These are phyloP conservation scores for Epizoanthus ramosus DNA, from an alignment of 92 coral and sea anemone genomes.

Conservation along the genomic window DNA sequence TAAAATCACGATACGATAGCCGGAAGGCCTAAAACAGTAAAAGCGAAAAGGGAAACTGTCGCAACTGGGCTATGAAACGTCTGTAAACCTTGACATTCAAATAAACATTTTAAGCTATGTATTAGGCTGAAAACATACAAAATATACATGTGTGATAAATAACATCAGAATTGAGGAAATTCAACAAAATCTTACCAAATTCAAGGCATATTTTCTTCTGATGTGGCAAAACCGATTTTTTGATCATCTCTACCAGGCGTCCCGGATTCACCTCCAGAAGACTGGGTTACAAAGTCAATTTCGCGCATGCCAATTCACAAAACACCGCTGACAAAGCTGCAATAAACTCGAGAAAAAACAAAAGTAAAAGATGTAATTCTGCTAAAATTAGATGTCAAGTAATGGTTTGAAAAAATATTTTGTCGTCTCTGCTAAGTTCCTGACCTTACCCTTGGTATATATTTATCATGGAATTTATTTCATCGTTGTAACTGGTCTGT, in stretches of 20 bases:
- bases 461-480: constrained; percentile 58
- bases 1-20: too few species aligned
- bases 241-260: constrained; percentile 20
- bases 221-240: constrained; percentile 14
- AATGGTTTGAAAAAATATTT: constrained; percentile 39
- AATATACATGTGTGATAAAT: background rate
- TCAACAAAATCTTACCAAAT: background rate
- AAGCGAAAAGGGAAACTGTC: too few species aligned
- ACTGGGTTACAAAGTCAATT: background rate
- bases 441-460: constrained; percentile 45
- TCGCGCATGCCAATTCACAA: background rate
- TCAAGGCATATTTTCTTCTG: background rate
- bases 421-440: background rate
- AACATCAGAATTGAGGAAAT: background rate
- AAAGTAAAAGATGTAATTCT: background rate
- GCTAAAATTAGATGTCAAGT: constrained; percentile 47
- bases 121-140: too few species aligned
- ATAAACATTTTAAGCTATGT: too few species aligned
- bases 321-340: background rate
- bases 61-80: too few species aligned
- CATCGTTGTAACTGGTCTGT: constrained; percentile 58
- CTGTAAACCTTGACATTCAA: too few species aligned
- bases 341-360: background rate
- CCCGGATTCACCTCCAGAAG: background rate
- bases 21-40: too few species aligned